phyloP scores from a whole-genome alignment of 2,113 vertebrate genomes.

The Bos indicus region DNA sequence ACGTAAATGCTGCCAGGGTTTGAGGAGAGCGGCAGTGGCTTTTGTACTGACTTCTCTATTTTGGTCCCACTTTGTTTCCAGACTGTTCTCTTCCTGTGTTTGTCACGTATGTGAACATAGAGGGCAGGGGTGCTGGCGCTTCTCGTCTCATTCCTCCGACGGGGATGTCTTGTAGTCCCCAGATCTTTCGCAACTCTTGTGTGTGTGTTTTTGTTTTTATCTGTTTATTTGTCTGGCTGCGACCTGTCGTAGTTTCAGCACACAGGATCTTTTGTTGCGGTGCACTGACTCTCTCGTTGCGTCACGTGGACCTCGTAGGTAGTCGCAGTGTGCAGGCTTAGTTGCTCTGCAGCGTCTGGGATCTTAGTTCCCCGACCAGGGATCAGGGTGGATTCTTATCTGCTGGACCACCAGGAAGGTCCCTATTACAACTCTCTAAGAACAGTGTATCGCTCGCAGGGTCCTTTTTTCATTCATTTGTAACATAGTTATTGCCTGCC shows the following conservation, averaged over 20 bases:
- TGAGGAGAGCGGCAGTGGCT: not conserved
- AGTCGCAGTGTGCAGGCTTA: not conserved
- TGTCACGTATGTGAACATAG: not conserved
- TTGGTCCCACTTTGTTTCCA: not conserved
- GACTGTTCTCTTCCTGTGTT: not conserved
- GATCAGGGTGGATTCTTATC: not conserved
- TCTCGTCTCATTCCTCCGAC: not conserved
- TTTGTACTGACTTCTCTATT: not conserved
- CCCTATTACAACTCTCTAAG: not conserved
- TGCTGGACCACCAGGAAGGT: not conserved
- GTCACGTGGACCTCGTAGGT: not conserved
- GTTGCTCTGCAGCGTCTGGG: not conserved
- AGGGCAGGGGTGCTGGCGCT: not conserved
- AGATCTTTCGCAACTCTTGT: not conserved
- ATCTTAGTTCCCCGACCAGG: not conserved
- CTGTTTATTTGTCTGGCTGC: not conserved
- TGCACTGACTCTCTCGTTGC: not conserved
- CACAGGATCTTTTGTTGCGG: not conserved
- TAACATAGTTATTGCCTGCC: not conserved
- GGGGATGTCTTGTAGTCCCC: not conserved
- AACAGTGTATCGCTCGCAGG: not conserved
- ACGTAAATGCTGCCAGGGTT: not conserved
- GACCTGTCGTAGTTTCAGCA: not conserved
- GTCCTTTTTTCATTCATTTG: not conserved
- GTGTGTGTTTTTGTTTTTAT: not conserved